A percentile compares a stretch with the other conserved stretches of the same genome.
Evolutionary conservation across 1,140 invertebrate species (phyloP).

Genomic region (Aphelenchoides besseyi): DNA sequence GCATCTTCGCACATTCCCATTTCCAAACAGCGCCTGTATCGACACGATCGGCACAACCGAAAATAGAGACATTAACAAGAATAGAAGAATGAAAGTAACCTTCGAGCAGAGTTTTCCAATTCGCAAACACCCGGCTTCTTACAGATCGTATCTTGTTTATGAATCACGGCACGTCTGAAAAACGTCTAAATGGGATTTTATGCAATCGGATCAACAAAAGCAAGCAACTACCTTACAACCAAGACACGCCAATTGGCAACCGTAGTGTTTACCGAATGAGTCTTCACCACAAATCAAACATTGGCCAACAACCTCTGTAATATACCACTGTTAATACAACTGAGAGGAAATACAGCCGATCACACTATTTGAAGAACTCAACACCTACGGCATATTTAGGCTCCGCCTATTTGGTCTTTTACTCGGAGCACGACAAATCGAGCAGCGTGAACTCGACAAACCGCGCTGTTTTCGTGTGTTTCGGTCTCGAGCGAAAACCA

Average conservation of each 20-base stretch:
- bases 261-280: constrained; percentile 95
- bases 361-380: too few species aligned
- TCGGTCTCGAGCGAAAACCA: too few species aligned
- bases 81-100: constrained; percentile 60
- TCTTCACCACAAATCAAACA: constrained; percentile 96
- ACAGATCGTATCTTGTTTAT: constrained; percentile 48
- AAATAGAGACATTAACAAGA: background rate
- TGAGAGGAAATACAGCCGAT: too few species aligned
- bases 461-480: too few species aligned
- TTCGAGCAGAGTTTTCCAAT: constrained; percentile 82
- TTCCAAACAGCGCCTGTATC: constrained; percentile 66
- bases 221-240: constrained; percentile 74
- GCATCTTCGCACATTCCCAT: constrained; percentile 71
- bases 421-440: too few species aligned
- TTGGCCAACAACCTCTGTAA: constrained; percentile 32
- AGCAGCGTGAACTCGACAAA: too few species aligned
- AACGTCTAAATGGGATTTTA: constrained; percentile 22
- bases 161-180: constrained; percentile 62
- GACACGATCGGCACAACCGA: constrained; percentile 62
- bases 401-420: too few species aligned
- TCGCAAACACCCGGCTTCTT: constrained; percentile 73
- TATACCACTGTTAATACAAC: background rate
- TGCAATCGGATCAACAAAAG: constrained; percentile 64
- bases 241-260: constrained; percentile 73
- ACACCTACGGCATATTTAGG: too few species aligned